Evolutionary conservation across 2,888 invertebrate genomes (phyloP).

Genomic region (Cactoblastis cactorum): DNA sequence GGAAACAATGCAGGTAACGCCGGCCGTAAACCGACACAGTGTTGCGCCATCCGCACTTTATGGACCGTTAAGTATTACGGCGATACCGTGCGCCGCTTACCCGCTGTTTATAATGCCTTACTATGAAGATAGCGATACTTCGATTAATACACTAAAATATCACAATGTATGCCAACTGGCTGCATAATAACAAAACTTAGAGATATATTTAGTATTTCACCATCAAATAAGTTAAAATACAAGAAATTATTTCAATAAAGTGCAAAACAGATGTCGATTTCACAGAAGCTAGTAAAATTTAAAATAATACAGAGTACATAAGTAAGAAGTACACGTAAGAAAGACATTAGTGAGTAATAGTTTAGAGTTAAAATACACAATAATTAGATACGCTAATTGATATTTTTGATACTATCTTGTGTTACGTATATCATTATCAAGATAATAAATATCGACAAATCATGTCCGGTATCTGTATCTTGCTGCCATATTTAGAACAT

Average conservation of each 20-base stretch:
- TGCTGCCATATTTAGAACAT: neutral
- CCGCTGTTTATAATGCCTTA: slow-evolving; percentile 4
- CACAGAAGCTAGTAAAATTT: no score
- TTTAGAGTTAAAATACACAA: no score
- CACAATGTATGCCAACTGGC: neutral
- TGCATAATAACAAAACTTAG: neutral
- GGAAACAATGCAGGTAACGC: slow-evolving; percentile 50
- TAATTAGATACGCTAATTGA: no score
- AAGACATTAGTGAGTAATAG: no score
- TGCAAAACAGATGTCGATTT: no score
- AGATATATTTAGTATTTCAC: no score
- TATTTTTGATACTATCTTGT: no score
- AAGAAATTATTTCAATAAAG: no score
- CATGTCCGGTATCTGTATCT: neutral
- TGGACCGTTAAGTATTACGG: slow-evolving; percentile 57
- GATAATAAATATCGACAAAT: neutral
- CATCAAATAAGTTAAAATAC: no score
- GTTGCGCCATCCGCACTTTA: slow-evolving; percentile 46
- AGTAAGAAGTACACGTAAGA: no score
- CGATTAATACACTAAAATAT: neutral
- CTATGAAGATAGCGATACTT: neutral
- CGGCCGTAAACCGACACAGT: slow-evolving; percentile 43
- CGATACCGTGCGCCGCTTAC: slow-evolving; percentile 29
- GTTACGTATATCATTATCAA: neutral
- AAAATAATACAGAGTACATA: no score